Evolutionary conservation across 1,140 invertebrate species (phyloP), one percentile per base, ranked within the genome.

Genomic region (Drosophila nigromelanica): DNA sequence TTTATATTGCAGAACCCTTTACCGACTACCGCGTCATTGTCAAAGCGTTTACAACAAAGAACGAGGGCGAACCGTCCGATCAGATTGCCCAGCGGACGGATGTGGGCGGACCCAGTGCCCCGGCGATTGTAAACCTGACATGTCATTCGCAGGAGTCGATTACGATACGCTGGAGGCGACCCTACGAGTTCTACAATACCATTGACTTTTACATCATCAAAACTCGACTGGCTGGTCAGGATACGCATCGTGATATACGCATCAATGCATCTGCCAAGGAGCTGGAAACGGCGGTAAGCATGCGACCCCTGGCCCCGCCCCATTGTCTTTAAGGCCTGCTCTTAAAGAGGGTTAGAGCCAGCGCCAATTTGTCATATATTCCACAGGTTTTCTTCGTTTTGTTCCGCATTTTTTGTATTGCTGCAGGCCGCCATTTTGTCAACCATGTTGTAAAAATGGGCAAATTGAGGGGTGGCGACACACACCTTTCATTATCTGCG

Each of bases 1-100:
- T 5, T 35, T 21, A 6, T 27, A 6, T 94, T 62, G 3, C 92
- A 97, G 96, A 95, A 85, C 95, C 97, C 18, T 95, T 95, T 86
- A 97, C 96, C 3, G 94, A 96, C 47, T 98, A 98, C 92, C 96
- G 95, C 91, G 95, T 98, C 74, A 97, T 95, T 94, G 95, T 98
- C 8, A 96, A 96, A 85, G 97, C 97, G 12, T 95, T 94, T 79
- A 96, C 95, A 7, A 93, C 92, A 82, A 95, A 95, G 87, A 93
- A 96, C 91, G 95, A 96, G 91, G 95, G 96, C 40, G 94, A 95
- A 75, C 92, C 94, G 24, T 97, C 96, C 7, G 94, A 95, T 72
- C 92, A 94, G 3, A 93, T 97, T 48, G 93, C 94, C 52, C 95
- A 96, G 30, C 93, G 94, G 59, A 98, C 97, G 1, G 97, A 98